Evolutionary conservation across 1,140 invertebrate species (phyloP).

Genomic region (Drosophila obscura): DNA sequence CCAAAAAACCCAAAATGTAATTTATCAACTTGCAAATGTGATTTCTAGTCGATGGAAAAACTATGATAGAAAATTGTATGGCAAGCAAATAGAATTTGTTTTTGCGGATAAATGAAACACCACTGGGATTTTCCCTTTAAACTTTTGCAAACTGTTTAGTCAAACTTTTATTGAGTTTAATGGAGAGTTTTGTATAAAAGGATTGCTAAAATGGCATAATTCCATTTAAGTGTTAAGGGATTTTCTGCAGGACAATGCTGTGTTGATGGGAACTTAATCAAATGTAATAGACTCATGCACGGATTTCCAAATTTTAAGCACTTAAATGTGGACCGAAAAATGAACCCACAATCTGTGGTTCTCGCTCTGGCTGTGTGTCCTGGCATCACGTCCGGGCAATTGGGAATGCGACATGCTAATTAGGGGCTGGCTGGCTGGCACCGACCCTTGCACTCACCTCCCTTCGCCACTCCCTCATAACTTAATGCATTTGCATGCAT

Average conservation of each 20-base stretch:
- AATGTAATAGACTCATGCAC: too few relatives aligned
- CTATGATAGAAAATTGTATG: conserved; percentile 11
- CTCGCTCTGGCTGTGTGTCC: conserved; percentile 26
- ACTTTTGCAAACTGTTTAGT: conserved; percentile 20
- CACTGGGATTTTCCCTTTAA: conserved; percentile 1
- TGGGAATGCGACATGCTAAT: conserved; percentile 77
- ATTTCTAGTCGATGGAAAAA: conserved; percentile 14
- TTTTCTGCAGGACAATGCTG: too few relatives aligned
- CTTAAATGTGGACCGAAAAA: conserved; percentile 7
- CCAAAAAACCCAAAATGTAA: conserved; percentile 51
- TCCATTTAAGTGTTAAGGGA: too few relatives aligned
- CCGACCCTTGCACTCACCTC: conserved; percentile 5
- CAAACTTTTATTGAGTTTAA: conserved; percentile 8
- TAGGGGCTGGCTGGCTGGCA: conserved; percentile 40
- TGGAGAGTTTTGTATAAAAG: background rate
- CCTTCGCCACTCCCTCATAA: conserved; percentile 29
- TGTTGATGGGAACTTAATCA: too few relatives aligned
- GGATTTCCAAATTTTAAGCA: background rate
- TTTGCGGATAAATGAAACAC: conserved; percentile 38
- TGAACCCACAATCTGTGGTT: conserved; percentile 36
- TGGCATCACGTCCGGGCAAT: conserved; percentile 67
- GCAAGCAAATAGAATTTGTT: conserved; percentile 39
- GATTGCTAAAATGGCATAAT: background rate
- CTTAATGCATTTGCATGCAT: conserved; percentile 68
- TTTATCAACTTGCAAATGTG: conserved; percentile 68